A percentile compares a stretch with the other conserved stretches of the same genome.
Evolutionary conservation across 2,888 invertebrate genomes (phyloP).

Genomic region (Melanostoma scalare): DNA sequence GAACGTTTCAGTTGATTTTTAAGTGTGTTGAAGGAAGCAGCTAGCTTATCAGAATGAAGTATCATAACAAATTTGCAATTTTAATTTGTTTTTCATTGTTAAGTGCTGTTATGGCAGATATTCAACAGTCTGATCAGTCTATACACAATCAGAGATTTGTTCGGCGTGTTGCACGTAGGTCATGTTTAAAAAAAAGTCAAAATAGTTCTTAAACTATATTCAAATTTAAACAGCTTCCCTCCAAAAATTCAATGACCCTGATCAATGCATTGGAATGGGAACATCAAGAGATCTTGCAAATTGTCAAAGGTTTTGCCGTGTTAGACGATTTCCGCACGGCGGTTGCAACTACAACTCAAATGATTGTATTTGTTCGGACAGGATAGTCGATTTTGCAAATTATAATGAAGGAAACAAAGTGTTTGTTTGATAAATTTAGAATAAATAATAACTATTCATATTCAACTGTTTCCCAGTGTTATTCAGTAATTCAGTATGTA

Average conservation of each 20-base stretch:
- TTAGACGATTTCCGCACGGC: slow-evolving; percentile 10
- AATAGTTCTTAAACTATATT: neutral
- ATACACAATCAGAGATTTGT: slow-evolving; percentile 8
- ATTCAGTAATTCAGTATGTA: too few species aligned
- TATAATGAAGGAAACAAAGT: slow-evolving; percentile 27
- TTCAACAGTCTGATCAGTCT: neutral
- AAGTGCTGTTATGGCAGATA: neutral
- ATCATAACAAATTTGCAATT: slow-evolving; percentile 10
- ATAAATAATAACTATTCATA: too few species aligned
- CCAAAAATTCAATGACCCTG: slow-evolving; percentile 19
- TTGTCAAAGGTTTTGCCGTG: slow-evolving; percentile 38
- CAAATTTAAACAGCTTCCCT: slow-evolving; percentile 29
- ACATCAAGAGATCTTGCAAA: slow-evolving; percentile 13
- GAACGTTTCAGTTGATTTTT: neutral
- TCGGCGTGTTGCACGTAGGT: slow-evolving; percentile 36
- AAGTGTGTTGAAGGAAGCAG: neutral
- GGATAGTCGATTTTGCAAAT: slow-evolving; percentile 30
- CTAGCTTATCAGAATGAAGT: slow-evolving; percentile 8
- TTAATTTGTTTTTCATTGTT: slow-evolving; percentile 29
- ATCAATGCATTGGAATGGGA: neutral
- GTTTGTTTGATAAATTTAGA: neutral
- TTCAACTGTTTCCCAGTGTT: too few species aligned
- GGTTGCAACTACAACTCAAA: slow-evolving; percentile 38
- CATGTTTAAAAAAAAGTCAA: neutral
- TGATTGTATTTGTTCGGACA: slow-evolving; percentile 49